Conservation (phyloP, 2,113 vertebrate genomes). For the Ceratotherium simum region DNA sequence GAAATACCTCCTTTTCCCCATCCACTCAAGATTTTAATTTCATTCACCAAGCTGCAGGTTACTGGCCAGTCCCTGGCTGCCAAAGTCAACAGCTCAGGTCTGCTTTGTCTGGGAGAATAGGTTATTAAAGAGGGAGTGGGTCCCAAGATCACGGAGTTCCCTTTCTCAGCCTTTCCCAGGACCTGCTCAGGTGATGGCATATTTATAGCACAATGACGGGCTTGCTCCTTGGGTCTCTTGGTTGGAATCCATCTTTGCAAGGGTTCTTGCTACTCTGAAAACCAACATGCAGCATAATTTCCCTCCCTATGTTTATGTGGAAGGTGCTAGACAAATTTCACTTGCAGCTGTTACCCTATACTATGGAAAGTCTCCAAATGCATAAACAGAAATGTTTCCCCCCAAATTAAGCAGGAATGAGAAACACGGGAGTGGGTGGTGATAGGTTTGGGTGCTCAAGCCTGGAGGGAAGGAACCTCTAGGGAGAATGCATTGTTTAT, state of each 20-base stretch:
- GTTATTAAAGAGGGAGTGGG: constrained; percentile 28
- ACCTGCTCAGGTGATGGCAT: background rate
- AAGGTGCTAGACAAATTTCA: constrained; percentile 43
- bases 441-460: background rate
- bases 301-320: constrained; percentile 1
- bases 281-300: constrained; percentile 33
- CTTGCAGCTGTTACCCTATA: constrained; percentile 15
- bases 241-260: constrained; percentile 41
- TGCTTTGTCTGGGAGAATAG: constrained; percentile 65
- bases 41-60: constrained; percentile 56
- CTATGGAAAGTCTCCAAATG: constrained; percentile 43
- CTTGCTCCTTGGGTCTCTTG: background rate
- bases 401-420: background rate
- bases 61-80: constrained; percentile 8
- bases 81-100: constrained; percentile 65
- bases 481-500: background rate
- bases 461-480: background rate
- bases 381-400: background rate
- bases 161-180: background rate
- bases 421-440: background rate
- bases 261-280: constrained; percentile 56
- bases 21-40: constrained; percentile 68
- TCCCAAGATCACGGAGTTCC: background rate
- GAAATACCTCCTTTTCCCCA: constrained; percentile 18
- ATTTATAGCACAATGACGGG: background rate